Base-by-base conservation (phyloP, 2,797 vertebrate genomes). In the Ammospiza maritima region DNA sequence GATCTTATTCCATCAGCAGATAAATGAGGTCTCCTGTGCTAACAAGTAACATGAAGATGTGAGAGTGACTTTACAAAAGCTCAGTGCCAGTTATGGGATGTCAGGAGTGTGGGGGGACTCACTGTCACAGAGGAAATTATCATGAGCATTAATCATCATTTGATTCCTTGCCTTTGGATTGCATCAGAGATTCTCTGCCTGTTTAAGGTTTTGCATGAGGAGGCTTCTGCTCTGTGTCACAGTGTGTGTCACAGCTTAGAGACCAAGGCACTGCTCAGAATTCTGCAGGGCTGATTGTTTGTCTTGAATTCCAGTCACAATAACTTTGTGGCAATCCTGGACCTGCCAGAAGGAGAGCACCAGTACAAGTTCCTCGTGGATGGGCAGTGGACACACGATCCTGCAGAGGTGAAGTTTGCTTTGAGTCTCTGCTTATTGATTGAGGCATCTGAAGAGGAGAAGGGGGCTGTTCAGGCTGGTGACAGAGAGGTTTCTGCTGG, bases 301-400 rank as follows among this genome's bases (percentile, higher is more conserved):
- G 45, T 91, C 26, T 94, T 75, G 6, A 88, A 70, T 96, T 81
- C 32, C 96, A 99, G 99, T 98, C 98, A 99, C 94, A 99, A 99
- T 72, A 99, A 99, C 98, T 99, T 99, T 88, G 99, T 99, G 89
- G 99, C 98, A 12, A 98, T 99, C 77, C 96, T 99, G 97, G 99
- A 99, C 93, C 98, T 99, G 92, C 99, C 99, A 0, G 99, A 99
- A 97, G 99, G 99, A 71, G 99, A 99, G 92, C 99, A 99, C 96
- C 99, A 99, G 87, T 99, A 99, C 97, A 99, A 99, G 97, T 99
- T 99, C 91, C 98, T 98, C 15, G 99, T 99, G 73, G 99, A 99
- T 27, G 99, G 99, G 22, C 98, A 99, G 97, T 99, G 99, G 99
- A 99, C 98, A 3, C 98, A 99, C 7, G 99, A 99, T 95, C 98